Base-by-base conservation (phyloP, 2,797 vertebrate genomes). In the Galago senegalensis region DNA sequence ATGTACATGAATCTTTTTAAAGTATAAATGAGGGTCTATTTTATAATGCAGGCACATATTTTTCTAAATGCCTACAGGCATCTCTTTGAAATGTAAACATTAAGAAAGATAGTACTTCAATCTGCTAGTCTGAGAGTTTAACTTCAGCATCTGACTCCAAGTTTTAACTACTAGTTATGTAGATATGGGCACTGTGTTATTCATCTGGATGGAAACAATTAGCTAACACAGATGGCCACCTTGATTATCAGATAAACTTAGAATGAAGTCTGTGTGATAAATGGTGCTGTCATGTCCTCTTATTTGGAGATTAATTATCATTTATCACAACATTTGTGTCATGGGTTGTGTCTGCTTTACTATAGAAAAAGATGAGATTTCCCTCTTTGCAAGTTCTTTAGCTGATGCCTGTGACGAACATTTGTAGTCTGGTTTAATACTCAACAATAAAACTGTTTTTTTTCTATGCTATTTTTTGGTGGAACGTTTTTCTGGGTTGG, bases 381-480 rank as follows among this genome's bases (percentile, higher is more conserved):
- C 56, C 49, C 67, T 85, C 73, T 79, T 79, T 63, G 13, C 23
- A 61, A 53, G 40, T 27, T 85, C 58, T 70, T 70, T 77, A 67
- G 27, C n/a, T 72, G 43, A 17, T 79, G 34, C 4, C 75, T 79
- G 16, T n/a, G 56, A 90, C 53, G 11, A 23, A 25, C 56, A 53
- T 14, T 10, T 53, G 16, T 23, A 3, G 0, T 90, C 11, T 94
- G 46, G 20, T 72, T 91, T 43, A 79, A 72, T 77, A 61, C 75
- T 91, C 27, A 81, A 61, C 72, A 91, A 29, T 80, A 75, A 73
- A 87, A 80, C 20, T 77, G 5, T 65, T 93, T 83, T 53, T 31
- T 87, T 82, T 75, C 69, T 70, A 37, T 16, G 82, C 21, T 49
- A 61, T 34, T 73, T 94, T 73, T 87, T 53, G 14, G 34, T 91